These are phyloP conservation scores for Sarcophilus harrisii DNA, from an alignment of 2,797 vertebrate species.

Conservation along the genomic window DNA sequence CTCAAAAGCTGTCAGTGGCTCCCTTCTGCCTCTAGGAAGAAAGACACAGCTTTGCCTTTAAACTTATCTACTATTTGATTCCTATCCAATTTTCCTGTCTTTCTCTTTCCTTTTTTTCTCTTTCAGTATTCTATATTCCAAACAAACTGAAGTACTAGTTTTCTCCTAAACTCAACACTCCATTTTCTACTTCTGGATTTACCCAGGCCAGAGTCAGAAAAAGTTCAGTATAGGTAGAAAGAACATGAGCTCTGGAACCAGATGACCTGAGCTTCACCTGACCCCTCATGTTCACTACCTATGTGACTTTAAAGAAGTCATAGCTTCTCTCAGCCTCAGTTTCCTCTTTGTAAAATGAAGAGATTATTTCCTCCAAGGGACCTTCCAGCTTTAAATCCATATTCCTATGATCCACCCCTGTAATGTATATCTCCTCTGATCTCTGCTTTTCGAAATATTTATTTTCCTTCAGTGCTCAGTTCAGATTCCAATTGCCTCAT, in stretches of 20 bases:
- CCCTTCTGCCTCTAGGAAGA: background rate
- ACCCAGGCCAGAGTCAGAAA: background rate
- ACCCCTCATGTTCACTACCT: background rate
- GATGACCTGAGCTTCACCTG: background rate
- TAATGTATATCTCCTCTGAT: background rate
- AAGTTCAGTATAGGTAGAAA: background rate
- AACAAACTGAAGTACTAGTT: background rate
- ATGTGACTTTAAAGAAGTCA: background rate
- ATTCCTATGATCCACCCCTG: background rate
- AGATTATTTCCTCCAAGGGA: background rate
- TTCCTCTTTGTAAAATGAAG: background rate
- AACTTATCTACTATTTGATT: background rate
- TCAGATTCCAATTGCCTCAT: background rate
- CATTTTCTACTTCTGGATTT: background rate
- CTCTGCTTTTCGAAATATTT: background rate
- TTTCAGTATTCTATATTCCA: background rate
- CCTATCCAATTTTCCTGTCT: background rate
- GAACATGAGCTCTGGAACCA: background rate
- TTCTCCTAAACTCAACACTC: background rate
- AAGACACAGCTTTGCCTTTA: background rate
- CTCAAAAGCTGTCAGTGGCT: background rate
- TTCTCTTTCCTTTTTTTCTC: background rate
- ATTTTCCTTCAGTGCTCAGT: background rate
- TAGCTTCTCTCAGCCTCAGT: background rate
- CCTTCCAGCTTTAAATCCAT: background rate